These are phyloP conservation scores for Cygnus olor DNA, from an alignment of 2,797 vertebrate species.

Conservation along the genomic window DNA sequence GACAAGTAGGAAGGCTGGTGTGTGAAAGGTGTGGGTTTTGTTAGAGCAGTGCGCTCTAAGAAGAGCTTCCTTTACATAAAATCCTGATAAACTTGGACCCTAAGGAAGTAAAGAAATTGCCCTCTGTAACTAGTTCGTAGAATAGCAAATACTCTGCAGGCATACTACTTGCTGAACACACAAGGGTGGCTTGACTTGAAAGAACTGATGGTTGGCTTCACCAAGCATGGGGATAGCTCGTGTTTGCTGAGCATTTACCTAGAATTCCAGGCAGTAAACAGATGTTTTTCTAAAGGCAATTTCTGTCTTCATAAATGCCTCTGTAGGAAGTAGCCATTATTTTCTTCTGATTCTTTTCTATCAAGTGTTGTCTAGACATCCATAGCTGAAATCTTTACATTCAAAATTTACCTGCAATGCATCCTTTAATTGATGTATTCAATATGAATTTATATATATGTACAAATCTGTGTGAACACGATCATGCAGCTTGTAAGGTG, in stretches of 20 bases:
- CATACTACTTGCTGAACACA: neutral
- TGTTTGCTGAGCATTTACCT: neutral
- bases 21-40: neutral
- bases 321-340: neutral
- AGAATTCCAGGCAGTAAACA: neutral
- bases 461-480: neutral
- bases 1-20: neutral
- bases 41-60: neutral
- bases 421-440: neutral
- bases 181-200: neutral
- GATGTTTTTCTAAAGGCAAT: neutral
- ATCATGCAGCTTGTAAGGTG: neutral
- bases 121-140: neutral
- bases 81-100: neutral
- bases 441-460: neutral
- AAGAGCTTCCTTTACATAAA: neutral
- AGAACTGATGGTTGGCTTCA: neutral
- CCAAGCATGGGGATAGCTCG: neutral
- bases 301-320: neutral
- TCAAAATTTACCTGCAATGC: neutral
- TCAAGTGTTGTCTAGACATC: neutral
- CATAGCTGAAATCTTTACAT: neutral
- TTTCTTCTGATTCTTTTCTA: neutral
- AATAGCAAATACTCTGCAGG: neutral
- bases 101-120: neutral